Percentiles rank a stretch among this genome's conserved stretches.
phyloP scores from a whole-genome alignment of 35 echinoderm and acorn worm species.

The Stichopus chloronotus region DNA sequence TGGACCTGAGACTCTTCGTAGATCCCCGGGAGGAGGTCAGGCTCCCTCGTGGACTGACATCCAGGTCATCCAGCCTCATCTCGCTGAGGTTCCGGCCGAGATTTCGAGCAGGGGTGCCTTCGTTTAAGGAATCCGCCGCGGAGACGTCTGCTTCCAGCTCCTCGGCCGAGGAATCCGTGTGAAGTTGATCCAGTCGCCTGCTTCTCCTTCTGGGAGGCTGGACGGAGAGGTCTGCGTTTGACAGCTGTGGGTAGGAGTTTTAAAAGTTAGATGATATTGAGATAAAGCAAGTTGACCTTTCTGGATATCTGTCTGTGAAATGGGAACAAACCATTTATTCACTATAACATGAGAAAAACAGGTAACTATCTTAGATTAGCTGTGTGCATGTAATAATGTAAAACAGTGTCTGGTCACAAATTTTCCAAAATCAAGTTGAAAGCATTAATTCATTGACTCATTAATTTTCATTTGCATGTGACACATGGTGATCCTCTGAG shows the following conservation, averaged over 20 bases:
- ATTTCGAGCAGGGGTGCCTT: background rate
- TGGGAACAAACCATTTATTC: too few relatives aligned
- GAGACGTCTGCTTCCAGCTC: background rate
- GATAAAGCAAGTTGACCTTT: too few relatives aligned
- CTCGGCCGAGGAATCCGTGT: background rate
- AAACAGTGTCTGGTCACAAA: too few relatives aligned
- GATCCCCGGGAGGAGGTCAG: conserved; percentile 49
- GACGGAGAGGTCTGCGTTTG: background rate
- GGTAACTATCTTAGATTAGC: too few relatives aligned
- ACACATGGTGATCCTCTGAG: too few relatives aligned
- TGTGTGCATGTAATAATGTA: too few relatives aligned
- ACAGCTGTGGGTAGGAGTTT: background rate
- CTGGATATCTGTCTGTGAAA: too few relatives aligned
- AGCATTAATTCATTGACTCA: too few relatives aligned
- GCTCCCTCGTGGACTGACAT: conserved; percentile 53
- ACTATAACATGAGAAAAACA: too few relatives aligned
- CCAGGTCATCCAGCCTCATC: conserved; percentile 67
- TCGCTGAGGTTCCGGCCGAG: conserved; percentile 51
- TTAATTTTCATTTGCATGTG: too few relatives aligned
- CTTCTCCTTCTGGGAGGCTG: background rate
- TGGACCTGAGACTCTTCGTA: conserved; percentile 19
- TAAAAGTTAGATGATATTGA: too few relatives aligned
- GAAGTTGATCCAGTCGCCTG: background rate
- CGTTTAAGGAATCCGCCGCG: conserved; percentile 7
- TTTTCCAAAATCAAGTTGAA: too few relatives aligned